A percentile compares a stretch with the other conserved stretches of the same genome.
phyloP scores from a whole-genome alignment of 2,797 vertebrate species.

The Lepilemur septentrionalis region DNA sequence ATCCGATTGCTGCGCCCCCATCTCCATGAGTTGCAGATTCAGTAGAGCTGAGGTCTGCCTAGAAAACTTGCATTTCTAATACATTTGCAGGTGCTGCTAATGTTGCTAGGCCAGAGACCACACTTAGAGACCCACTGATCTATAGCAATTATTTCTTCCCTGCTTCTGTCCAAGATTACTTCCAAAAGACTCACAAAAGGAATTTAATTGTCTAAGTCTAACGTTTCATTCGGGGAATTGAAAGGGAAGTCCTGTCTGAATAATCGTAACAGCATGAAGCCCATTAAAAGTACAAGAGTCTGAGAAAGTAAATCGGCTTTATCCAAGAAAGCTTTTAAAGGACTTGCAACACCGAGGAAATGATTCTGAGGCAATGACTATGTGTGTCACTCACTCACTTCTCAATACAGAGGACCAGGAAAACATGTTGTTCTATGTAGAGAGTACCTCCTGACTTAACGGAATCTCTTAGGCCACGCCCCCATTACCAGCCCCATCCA shows the following conservation, averaged over 20 bases:
- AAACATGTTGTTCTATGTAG: not conserved
- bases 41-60: not conserved
- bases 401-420: not conserved
- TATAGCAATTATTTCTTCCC: constrained; percentile 34
- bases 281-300: constrained; percentile 63
- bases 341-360: not conserved
- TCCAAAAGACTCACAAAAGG: constrained; percentile 47
- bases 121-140: not conserved
- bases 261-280: constrained; percentile 48
- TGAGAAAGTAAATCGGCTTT: constrained; percentile 43
- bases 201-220: constrained; percentile 63
- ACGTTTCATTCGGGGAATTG: constrained; percentile 33
- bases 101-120: not conserved
- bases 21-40: not conserved
- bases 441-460: not conserved
- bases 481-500: not conserved
- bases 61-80: not conserved
- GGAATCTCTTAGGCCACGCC: not conserved
- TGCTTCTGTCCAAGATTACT: constrained; percentile 2
- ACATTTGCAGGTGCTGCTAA: not conserved
- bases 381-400: not conserved
- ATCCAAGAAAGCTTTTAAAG: constrained; percentile 55
- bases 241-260: constrained; percentile 51
- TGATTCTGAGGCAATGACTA: not conserved
- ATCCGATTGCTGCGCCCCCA: not conserved